Base-by-base conservation (phyloP, 2,888 invertebrate genomes). In the Tetragnatha montana region DNA sequence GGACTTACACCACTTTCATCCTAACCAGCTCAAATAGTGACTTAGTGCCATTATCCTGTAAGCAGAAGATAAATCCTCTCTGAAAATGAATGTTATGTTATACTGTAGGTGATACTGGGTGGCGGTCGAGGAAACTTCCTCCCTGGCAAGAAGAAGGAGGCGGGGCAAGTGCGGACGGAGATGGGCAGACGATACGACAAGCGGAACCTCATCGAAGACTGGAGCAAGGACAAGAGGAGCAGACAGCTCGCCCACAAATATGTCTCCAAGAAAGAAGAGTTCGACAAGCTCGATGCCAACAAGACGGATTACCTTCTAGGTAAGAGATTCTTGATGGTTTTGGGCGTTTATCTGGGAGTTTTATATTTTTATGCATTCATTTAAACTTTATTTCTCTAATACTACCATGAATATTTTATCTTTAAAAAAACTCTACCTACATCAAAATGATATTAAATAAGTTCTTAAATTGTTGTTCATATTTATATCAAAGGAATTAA, bases 51-150 rank as follows among this genome's bases (percentile, higher is more conserved):
- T 35, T 35, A 1, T 47, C 1, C 76, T 47, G 14, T 35, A 14
- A 76, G 1, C 35, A 1, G 35, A 35, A 1, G 35, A 35, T 35
- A 35, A 2, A 35, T 1, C 35, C 35, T 35, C 1, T 35, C 4
- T 2, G 35, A 35, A 35, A 35, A 35, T 35, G 35, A 35, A 35
- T 35, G 1, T 35, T 35, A 35, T 35, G 35, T 35, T 35, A 2
- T 35, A 10, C 17, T 4, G 35, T 93, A 97, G 96, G 96, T 97
- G 0, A 96, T 98, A 22, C 95, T 98, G 95, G 98, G 98, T 0
- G 98, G 98, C 6, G 98, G 98, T 0, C 95, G 96, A 78, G 96
- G 97, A 71, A 96, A 96, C 92, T 96, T 96, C 94, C 94, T 96
- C 76, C 96, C 96, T 94, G 96, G 96, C 0, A 96, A 96, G 93